Evolutionary conservation across 2,113 vertebrate species (phyloP).

Genomic region (Stigmatopora nigra): DNA sequence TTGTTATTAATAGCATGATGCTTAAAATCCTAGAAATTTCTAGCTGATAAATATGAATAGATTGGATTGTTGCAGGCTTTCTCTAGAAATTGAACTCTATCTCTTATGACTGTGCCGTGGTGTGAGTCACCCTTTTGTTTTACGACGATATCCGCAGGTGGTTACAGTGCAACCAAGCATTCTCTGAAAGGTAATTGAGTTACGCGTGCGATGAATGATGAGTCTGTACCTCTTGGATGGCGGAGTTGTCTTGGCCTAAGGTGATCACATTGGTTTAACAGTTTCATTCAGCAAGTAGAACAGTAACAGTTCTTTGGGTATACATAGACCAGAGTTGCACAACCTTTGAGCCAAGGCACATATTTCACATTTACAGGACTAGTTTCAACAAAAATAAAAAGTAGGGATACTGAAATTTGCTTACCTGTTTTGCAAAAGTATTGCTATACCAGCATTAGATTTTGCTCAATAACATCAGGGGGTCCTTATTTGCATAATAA

Average conservation of each 20-base stretch:
- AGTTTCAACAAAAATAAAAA: too few species aligned
- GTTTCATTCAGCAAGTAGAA: background rate
- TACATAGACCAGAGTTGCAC: background rate
- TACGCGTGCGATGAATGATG: background rate
- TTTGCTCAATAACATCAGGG: too few species aligned
- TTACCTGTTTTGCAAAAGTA: too few species aligned
- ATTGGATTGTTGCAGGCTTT: background rate
- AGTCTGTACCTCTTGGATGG: background rate
- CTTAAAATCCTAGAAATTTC: background rate
- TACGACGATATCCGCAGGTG: background rate
- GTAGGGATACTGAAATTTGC: too few species aligned
- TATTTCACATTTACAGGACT: too few species aligned
- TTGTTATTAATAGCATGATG: too few species aligned
- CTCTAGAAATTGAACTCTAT: background rate
- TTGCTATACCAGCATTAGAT: too few species aligned
- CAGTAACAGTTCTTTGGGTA: background rate
- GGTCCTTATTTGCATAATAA: too few species aligned
- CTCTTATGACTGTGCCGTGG: background rate
- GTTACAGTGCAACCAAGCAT: conserved; percentile 1
- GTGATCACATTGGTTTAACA: background rate
- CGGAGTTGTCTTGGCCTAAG: background rate
- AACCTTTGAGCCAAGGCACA: background rate
- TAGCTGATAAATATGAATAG: background rate
- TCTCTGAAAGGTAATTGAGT: background rate
- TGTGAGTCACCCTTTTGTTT: background rate